A percentile compares a stretch with the other conserved stretches of the same genome.
Evolutionary conservation across 2,888 invertebrate species (phyloP).

Genomic region (Perithous albicinctus): DNA sequence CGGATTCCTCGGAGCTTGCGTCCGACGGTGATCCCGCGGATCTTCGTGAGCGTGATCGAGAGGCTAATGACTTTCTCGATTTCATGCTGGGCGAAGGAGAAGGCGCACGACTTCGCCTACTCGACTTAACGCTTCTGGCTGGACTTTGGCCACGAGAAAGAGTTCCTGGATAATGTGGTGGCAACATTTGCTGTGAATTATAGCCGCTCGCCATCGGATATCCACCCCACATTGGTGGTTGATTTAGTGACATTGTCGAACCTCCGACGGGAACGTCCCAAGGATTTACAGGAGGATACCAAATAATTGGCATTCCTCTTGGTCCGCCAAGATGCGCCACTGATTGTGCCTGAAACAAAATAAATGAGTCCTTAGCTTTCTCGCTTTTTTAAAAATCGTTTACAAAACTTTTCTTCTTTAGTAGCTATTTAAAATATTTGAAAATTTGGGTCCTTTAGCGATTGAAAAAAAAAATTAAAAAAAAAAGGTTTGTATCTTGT

Average conservation of each 20-base stretch:
- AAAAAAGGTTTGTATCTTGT: too few relatives aligned
- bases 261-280: constrained; percentile 80
- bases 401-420: too few relatives aligned
- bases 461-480: too few relatives aligned
- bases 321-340: constrained; percentile 87
- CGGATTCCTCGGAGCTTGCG: constrained; percentile 84
- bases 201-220: constrained; percentile 80
- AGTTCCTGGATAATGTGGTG: constrained; percentile 86
- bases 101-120: constrained; percentile 86
- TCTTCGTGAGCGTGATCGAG: constrained; percentile 85
- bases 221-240: constrained; percentile 79
- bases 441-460: too few relatives aligned
- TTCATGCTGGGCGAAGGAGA: constrained; percentile 89
- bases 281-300: constrained; percentile 79
- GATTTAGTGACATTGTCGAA: constrained; percentile 81
- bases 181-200: constrained; percentile 79
- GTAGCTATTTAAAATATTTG: too few relatives aligned
- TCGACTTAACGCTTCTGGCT: constrained; percentile 80
- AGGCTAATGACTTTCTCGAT: constrained; percentile 89
- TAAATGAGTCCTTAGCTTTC: constrained; percentile 5
- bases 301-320: constrained; percentile 85
- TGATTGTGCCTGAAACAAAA: constrained; percentile 87
- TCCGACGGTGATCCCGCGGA: constrained; percentile 81
- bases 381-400: constrained; percentile 9
- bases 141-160: constrained; percentile 86